Percentiles rank a stretch among this genome's conserved stretches.
These are phyloP conservation scores for Neofelis nebulosa DNA, from an alignment of 2,113 vertebrate genomes.

Conservation along the genomic window DNA sequence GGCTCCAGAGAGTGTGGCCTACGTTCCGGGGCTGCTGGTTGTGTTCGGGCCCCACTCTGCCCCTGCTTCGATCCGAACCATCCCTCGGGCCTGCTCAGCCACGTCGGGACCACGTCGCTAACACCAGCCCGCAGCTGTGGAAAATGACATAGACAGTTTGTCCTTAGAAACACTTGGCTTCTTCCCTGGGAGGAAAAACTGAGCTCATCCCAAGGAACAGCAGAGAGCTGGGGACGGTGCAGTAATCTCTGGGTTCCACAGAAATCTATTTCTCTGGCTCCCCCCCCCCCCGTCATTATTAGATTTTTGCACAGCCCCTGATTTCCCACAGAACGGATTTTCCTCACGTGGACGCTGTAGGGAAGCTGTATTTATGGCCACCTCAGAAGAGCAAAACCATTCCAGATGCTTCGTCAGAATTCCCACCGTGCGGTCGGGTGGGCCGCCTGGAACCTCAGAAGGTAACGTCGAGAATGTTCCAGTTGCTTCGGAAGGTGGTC, in stretches of 20 bases:
- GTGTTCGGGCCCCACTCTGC: neutral
- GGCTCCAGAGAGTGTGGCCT: neutral
- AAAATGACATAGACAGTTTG: neutral
- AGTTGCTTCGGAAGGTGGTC: neutral
- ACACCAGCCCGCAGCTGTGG: neutral
- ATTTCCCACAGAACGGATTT: neutral
- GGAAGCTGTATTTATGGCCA: neutral
- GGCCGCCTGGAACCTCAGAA: neutral
- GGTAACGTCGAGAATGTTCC: accelerated
- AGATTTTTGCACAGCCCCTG: neutral
- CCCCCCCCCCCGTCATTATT: neutral
- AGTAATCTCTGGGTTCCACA: neutral
- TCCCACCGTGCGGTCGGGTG: neutral
- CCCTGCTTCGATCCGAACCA: too few relatives aligned
- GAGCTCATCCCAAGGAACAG: conserved; percentile 46
- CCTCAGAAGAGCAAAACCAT: neutral
- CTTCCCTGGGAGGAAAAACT: conserved; percentile 34
- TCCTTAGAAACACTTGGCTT: neutral
- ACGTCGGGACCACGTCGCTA: neutral
- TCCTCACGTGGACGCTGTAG: neutral
- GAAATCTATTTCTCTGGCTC: neutral
- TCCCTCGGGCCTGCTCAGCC: neutral
- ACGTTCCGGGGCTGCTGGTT: accelerated
- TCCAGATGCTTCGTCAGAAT: neutral
- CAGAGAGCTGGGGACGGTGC: neutral